Conservation (phyloP, 2,113 vertebrate species). For the Thunnus maccoyii region DNA sequence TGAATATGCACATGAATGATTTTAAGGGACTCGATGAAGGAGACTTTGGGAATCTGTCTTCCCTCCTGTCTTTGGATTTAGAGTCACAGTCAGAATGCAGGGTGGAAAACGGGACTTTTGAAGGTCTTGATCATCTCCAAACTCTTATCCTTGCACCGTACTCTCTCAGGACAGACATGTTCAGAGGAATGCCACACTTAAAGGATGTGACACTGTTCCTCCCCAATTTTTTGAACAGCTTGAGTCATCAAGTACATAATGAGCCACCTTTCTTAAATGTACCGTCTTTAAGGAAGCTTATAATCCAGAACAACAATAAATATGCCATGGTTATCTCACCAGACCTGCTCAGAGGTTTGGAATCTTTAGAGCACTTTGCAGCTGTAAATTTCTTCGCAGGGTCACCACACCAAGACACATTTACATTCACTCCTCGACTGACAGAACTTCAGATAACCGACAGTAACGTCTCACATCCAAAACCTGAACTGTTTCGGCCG, state of each 20-base stretch:
- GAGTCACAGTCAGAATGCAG: conserved; percentile 51
- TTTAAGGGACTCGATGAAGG: conserved; percentile 39
- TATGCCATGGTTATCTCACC: no score
- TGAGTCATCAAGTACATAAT: neutral
- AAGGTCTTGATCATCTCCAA: conserved; percentile 50
- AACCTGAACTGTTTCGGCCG: conserved; percentile 54
- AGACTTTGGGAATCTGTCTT: conserved; percentile 53
- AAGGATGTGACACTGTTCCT: conserved; percentile 17
- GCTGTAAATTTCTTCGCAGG: no score
- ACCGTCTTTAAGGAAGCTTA: conserved; percentile 59
- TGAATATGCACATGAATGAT: conserved; percentile 63
- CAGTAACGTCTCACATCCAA: conserved; percentile 48
- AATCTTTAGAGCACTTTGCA: no score
- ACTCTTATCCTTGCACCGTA: conserved; percentile 20
- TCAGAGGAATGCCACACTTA: conserved; percentile 59
- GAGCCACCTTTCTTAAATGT: conserved; percentile 44
- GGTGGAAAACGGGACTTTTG: conserved; percentile 42
- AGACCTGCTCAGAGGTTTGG: no score
- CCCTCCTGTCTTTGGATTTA: conserved; percentile 51
- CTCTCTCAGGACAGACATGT: conserved; percentile 31
- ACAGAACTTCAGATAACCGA: conserved; percentile 39
- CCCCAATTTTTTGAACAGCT: conserved; percentile 13
- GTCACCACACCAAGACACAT: no score
- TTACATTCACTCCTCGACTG: no score
- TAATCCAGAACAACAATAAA: no score